Percentiles rank a stretch among this genome's conserved stretches.
Evolutionary conservation across 2,797 vertebrate species (phyloP).

Genomic region (Rhabdophis nuchalis): DNA sequence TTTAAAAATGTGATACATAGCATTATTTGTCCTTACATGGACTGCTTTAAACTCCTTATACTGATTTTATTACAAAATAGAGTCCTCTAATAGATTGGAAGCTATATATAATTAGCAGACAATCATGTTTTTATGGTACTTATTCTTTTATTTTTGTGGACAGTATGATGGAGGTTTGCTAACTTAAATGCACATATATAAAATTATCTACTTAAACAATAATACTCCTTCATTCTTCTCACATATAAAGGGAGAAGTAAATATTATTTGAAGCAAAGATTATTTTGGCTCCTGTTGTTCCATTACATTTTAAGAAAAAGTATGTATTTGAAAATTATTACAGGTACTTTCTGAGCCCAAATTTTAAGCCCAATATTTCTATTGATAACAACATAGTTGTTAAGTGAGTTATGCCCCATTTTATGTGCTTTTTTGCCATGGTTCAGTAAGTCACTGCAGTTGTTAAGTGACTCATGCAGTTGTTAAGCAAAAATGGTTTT

Average conservation of each 20-base stretch:
- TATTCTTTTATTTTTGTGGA: neutral
- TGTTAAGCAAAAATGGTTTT: neutral
- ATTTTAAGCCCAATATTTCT: neutral
- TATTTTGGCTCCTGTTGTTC: constrained; percentile 19
- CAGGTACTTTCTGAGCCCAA: neutral
- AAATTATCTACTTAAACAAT: constrained; percentile 20
- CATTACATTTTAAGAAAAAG: neutral
- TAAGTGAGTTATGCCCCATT: neutral
- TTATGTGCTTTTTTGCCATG: neutral
- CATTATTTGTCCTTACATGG: neutral
- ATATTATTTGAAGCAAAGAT: constrained; percentile 24
- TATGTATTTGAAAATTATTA: neutral
- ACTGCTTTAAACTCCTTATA: neutral
- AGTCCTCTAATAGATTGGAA: neutral
- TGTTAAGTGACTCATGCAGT: neutral
- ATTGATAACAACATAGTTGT: neutral
- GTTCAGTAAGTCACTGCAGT: neutral
- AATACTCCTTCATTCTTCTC: constrained; percentile 18
- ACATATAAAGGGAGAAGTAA: constrained; percentile 28
- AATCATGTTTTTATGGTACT: neutral
- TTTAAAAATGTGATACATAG: neutral
- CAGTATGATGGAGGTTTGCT: neutral
- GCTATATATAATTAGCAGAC: neutral
- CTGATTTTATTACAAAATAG: neutral
- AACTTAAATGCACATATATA: constrained; percentile 25